Evolutionary conservation across 2,888 invertebrate genomes (phyloP), one percentile per base, ranked within the genome.

Genomic region (Archips xylosteana): DNA sequence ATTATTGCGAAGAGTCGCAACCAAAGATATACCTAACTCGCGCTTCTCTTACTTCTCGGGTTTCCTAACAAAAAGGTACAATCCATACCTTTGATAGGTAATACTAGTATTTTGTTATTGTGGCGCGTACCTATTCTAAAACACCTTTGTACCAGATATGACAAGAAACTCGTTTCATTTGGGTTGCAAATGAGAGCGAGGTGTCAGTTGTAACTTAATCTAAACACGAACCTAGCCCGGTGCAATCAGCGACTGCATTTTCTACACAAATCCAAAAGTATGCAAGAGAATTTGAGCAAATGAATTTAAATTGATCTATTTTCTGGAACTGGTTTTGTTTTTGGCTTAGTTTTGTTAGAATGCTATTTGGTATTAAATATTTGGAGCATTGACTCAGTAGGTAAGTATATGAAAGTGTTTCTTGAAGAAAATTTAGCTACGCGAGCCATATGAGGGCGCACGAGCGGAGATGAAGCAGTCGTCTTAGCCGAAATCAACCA

Each of bases 141-240:
- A 42, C 64, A 69, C 59, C 68, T 64, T 73, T 69, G 68, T 64
- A 59, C 69, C 60, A 64, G 73, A 77, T 70, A 79, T 75, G 69
- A 72, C 70, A 73, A 64, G 71, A 61, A 75, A 73, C 77, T 77
- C 61, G 76, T 75, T 75, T 49, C 51, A 75, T 68, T 78, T 71
- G 75, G 64, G 74, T 76, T 71, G 75, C 75, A 75, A 79, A 80
- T 80, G 63, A 71, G 71, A 23, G 36, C 10, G 47, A 39, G n/a
- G 39, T 68, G 67, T 36, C 64, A 69, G 60, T 65, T n/a, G 45
- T 42, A 61, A 49, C 32, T 32, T 63, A 73, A 69, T 73, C 54
- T 54, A 54, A 23, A 51, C 69, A 59, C 69, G 59, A 60, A 69
- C 57, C 39, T 45, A 60, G 51, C 39, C 32, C 12, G 15, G 34